Evolutionary conservation across 2,888 invertebrate species (phyloP), one percentile per base, ranked within the genome.

Genomic region (Autographa pulchrina): DNA sequence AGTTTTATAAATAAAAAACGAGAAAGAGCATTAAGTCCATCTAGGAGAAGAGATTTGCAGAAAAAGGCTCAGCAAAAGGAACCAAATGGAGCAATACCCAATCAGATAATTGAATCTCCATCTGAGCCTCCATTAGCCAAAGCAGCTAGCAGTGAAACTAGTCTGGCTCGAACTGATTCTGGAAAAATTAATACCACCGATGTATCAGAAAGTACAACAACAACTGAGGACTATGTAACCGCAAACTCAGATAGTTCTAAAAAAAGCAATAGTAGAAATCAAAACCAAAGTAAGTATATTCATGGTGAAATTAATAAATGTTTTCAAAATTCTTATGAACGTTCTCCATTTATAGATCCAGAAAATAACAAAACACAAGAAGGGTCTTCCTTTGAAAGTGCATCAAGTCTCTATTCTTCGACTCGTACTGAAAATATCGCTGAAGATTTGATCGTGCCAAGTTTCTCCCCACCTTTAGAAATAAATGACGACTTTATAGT

Each of bases 351-450:
- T 90, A 90, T 82, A 96, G 96, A 92, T 93, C 96, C 91, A 85
- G 96, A 96, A 92, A 96, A 96, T 80, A 96, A 96, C 77, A 97
- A 96, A 86, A 85, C 94, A 4, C 97, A 97, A 87, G 98, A 98
- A 75, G 98, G 98, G 35, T 98, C 98, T 79, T 98, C 98, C n/a
- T 98, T 98, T 91, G 98, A 98, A 92, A 98, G 98, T 90, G 98
- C 98, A 76, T 98, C 98, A 70, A 98, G 98, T 58, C 95, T 98
- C 72, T 98, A 98, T 91, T 98, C 98, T 80, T 95, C 97, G 62
- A 97, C 98, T 52, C 96, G 97, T 77, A 97, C 97, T 77, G 98
- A 98, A 89, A 97, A 97, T 76, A 93, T 96, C 54, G 95, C 96
- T 58, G 97, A 97, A 88, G 97, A 97, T 85, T 96, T 96, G 90